Evolutionary conservation across 2,797 vertebrate species (phyloP).

Genomic region (Labroides dimidiatus): DNA sequence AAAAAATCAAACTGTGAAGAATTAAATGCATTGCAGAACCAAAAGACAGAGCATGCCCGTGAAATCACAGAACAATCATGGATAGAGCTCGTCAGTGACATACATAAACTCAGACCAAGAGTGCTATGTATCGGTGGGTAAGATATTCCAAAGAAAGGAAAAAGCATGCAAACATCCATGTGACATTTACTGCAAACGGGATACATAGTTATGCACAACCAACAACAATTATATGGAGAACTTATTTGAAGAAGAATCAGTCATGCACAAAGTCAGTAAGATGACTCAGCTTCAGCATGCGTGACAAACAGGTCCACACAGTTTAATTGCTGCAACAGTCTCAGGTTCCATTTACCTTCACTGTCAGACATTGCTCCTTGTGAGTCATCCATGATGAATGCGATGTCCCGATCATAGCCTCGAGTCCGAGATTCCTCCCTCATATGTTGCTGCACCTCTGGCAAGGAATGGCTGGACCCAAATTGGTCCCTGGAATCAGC

Average conservation of each 20-base stretch:
- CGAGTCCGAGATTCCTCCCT: slow-evolving; percentile 97
- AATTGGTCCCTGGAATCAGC: slow-evolving; percentile 99
- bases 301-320: slow-evolving; percentile 87
- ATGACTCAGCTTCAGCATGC: slow-evolving; percentile 90
- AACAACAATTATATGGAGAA: slow-evolving; percentile 50
- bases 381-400: slow-evolving; percentile 99
- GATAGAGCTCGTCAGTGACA: slow-evolving; percentile 52
- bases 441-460: slow-evolving; percentile 99
- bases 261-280: slow-evolving; percentile 76
- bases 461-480: slow-evolving; percentile 98
- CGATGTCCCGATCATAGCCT: slow-evolving; percentile 97
- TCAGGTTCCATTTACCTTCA: slow-evolving; percentile 96
- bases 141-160: slow-evolving; percentile 51
- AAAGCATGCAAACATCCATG: slow-evolving; percentile 69
- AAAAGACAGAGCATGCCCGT: slow-evolving; percentile 64
- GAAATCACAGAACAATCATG: slow-evolving; percentile 60
- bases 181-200: slow-evolving; percentile 63
- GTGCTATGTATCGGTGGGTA: slow-evolving; percentile 75
- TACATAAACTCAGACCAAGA: slow-evolving; percentile 74
- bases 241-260: slow-evolving; percentile 75
- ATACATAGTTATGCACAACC: slow-evolving; percentile 57
- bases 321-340: slow-evolving; percentile 84
- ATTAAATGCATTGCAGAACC: slow-evolving; percentile 14
- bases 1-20: slow-evolving; percentile 15
- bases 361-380: slow-evolving; percentile 99